Evolutionary conservation across 1,140 invertebrate species (phyloP).

Genomic region (Caerostris darwini): DNA sequence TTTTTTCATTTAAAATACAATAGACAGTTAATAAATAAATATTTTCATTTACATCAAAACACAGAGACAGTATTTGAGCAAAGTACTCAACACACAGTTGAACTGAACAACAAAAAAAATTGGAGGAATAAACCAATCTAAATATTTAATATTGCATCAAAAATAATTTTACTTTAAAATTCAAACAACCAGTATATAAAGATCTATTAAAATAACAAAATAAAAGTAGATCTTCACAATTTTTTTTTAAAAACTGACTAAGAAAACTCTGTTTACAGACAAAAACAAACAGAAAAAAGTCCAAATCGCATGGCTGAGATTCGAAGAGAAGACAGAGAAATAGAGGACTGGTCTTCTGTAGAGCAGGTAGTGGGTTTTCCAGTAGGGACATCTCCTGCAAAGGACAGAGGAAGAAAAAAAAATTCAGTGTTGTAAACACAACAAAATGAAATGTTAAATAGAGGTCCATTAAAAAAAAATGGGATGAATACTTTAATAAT

Average conservation of each 20-base stretch:
- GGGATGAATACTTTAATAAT: slow-evolving; percentile 11
- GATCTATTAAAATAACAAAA: slow-evolving; percentile 33
- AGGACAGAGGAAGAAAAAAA: slow-evolving; percentile 59
- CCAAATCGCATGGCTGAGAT: slow-evolving; percentile 67
- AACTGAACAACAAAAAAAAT: neutral
- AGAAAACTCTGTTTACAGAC: neutral
- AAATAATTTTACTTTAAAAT: neutral
- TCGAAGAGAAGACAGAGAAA: slow-evolving; percentile 66
- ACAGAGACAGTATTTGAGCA: neutral
- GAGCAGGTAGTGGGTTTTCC: slow-evolving; percentile 59
- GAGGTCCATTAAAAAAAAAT: neutral
- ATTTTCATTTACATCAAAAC: neutral
- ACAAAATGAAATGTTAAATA: slow-evolving; percentile 11
- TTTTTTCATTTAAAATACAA: neutral
- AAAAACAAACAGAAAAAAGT: slow-evolving; percentile 41
- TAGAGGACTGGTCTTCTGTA: slow-evolving; percentile 36
- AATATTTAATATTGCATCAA: neutral
- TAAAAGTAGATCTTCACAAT: slow-evolving; percentile 24
- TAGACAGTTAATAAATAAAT: neutral
- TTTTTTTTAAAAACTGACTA: slow-evolving; percentile 5
- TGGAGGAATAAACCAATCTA: neutral
- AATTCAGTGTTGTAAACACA: slow-evolving; percentile 29
- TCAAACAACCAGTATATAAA: slow-evolving; percentile 31
- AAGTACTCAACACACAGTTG: neutral
- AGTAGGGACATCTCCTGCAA: slow-evolving; percentile 65